Evolutionary conservation across 2,888 invertebrate genomes (phyloP), one percentile per base, ranked within the genome.

Genomic region (Syrista parreyssii): DNA sequence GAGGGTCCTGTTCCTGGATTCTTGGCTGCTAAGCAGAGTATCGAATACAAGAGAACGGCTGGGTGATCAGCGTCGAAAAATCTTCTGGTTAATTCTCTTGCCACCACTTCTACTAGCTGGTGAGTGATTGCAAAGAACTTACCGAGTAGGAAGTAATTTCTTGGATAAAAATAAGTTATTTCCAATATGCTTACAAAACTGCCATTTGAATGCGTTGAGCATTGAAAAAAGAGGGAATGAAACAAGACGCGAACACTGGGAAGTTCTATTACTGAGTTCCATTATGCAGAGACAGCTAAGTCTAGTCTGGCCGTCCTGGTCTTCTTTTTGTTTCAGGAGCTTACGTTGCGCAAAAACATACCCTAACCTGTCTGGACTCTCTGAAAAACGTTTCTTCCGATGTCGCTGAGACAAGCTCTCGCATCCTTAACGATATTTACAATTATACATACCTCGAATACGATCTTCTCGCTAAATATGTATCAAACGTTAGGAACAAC

Each of bases 101-200:
- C 94, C 94, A 1, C 89, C 94, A 73, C 82, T 94, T 73, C 84
- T 94, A 79, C 87, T 94, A 79, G 92, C 92, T 87, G 94, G 94
- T 95, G 89, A 94, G 94, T 93, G 30, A 40, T 69, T 55, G 33
- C 31, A 2, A 23, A 31, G 71, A 71, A 12, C 31, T 23, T 71
- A 71, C 32, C 30, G 71, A 71, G 2, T 55, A 23, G 23, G 15
- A 55, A 55, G 55, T 55, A 55, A 23, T 9, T 55, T 9, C 55
- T 23, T 55, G 9, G 55, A 55, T 23, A 9, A 23, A 23, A 23
- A 55, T 9, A 55, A 55, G 9, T 9, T 23, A 55, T 6, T 9
- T 71, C 12, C 12, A 3, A 31, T 6, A 11, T 1, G 55, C 55
- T 55, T 55, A 55, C 9, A 55, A 55, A 40, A 23, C 23, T 55